Percentiles rank a stretch among this genome's conserved stretches.
Conservation (phyloP, 64 coral and sea anemone species). For the Actinia tenebrosa region DNA sequence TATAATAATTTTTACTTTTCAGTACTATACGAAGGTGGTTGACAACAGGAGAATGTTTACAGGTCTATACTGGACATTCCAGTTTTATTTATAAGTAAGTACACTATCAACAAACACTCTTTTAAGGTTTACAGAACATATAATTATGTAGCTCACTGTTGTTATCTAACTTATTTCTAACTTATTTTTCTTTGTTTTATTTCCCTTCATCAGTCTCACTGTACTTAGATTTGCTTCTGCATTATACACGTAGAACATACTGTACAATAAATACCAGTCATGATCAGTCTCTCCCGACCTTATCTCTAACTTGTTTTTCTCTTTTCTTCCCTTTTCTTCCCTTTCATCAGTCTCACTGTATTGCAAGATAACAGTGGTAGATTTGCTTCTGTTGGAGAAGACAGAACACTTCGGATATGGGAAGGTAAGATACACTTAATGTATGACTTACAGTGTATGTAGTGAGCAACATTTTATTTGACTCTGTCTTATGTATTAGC, state of each 20-base stretch:
- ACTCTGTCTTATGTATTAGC: too few species aligned
- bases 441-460: background rate
- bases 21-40: slow-evolving; percentile 90
- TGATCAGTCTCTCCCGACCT: too few species aligned
- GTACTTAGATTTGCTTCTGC: too few species aligned
- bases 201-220: too few species aligned
- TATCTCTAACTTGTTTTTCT: background rate
- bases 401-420: slow-evolving; percentile 90
- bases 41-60: slow-evolving; percentile 84
- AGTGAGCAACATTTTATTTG: too few species aligned
- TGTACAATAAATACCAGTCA: too few species aligned
- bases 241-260: too few species aligned
- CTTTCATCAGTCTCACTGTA: slow-evolving; percentile 51
- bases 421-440: slow-evolving; percentile 49
- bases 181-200: too few species aligned
- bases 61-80: slow-evolving; percentile 85
- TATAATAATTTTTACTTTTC: background rate
- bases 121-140: too few species aligned
- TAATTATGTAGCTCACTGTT: too few species aligned
- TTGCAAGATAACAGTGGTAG: slow-evolving; percentile 57
- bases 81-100: slow-evolving; percentile 90
- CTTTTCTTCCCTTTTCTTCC: background rate
- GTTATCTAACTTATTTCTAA: too few species aligned
- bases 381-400: slow-evolving; percentile 88
- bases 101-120: background rate